Evolutionary conservation across 2,797 vertebrate species (phyloP).

Genomic region (Xerus rutilus): DNA sequence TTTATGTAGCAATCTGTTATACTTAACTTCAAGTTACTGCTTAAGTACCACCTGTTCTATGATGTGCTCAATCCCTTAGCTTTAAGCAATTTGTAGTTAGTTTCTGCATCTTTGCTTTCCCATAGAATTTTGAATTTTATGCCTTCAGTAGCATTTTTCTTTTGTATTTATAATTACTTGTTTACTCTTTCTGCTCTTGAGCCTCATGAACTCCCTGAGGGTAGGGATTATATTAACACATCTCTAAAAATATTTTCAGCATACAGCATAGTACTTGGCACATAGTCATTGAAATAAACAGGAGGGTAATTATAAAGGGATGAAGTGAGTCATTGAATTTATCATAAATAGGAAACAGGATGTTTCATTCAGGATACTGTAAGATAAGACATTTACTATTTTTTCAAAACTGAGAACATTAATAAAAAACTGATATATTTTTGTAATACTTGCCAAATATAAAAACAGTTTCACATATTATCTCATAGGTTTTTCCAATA

Average conservation of each 20-base stretch:
- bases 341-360: not conserved
- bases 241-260: not conserved
- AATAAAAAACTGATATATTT: not conserved
- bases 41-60: not conserved
- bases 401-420: not conserved
- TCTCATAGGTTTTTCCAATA: slow-evolving; percentile 11
- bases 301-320: not conserved
- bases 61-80: not conserved
- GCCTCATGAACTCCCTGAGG: not conserved
- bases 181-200: slow-evolving; percentile 43
- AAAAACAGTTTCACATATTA: slow-evolving; percentile 10
- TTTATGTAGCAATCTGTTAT: not conserved
- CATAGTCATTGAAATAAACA: not conserved
- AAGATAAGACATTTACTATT: not conserved
- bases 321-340: slow-evolving; percentile 15
- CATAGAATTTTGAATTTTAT: not conserved
- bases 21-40: not conserved
- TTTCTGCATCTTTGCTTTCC: not conserved
- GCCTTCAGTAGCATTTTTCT: not conserved
- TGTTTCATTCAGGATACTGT: slow-evolving; percentile 11
- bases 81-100: not conserved
- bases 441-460: slow-evolving; percentile 19
- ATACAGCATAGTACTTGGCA: not conserved
- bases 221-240: not conserved
- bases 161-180: not conserved